Percentiles rank a stretch among this genome's conserved stretches.
Conservation (phyloP, 2,888 invertebrate genomes). For the Camptogramma bilineatum region DNA sequence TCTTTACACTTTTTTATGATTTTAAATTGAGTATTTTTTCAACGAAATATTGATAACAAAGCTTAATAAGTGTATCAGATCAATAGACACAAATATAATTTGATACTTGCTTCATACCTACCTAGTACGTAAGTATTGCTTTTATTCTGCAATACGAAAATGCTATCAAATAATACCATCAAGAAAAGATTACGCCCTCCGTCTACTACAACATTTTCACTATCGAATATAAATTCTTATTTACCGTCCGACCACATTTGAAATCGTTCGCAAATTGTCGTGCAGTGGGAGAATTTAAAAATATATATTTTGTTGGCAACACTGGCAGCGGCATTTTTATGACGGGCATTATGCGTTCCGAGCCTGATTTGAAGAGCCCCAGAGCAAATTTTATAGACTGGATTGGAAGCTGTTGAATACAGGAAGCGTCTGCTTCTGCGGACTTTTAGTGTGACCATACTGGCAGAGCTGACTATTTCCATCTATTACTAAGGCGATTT, state of each 20-base stretch:
- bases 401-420: conserved; percentile 11
- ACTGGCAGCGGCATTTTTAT: conserved; percentile 36
- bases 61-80: too few species aligned
- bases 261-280: conserved; percentile 49
- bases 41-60: too few species aligned
- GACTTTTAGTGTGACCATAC: neutral
- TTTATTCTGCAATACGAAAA: neutral
- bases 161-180: conserved; percentile 30
- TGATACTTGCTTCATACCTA: neutral
- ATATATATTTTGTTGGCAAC: conserved; percentile 40
- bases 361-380: conserved; percentile 27
- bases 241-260: conserved; percentile 41
- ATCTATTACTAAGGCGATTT: neutral
- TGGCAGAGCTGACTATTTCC: neutral
- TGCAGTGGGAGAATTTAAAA: conserved; percentile 41
- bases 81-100: neutral
- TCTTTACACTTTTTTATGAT: too few species aligned
- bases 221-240: conserved; percentile 48
- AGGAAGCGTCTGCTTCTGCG: neutral
- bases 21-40: too few species aligned
- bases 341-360: conserved; percentile 32
- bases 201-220: conserved; percentile 39
- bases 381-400: conserved; percentile 14
- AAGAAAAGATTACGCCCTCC: conserved; percentile 39
- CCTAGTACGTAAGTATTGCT: neutral